phyloP scores from a whole-genome alignment of 2,888 invertebrate genomes.

The Patella depressa region DNA sequence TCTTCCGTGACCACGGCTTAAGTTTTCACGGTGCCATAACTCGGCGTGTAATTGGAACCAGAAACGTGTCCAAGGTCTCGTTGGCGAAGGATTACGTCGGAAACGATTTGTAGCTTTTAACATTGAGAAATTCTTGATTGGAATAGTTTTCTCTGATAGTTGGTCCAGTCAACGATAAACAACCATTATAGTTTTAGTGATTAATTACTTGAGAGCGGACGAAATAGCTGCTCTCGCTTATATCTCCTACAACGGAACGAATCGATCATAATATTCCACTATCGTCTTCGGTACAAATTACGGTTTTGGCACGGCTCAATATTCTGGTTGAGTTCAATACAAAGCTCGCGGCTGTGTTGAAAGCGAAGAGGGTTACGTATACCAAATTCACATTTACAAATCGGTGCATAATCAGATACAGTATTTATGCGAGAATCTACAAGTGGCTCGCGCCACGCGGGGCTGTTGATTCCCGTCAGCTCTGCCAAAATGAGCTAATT shows the following conservation, averaged over 20 bases:
- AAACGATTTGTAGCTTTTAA: slow-evolving; percentile 7
- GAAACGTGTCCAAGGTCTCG: background rate
- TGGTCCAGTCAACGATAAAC: slow-evolving; percentile 7
- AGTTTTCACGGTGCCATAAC: slow-evolving; percentile 1
- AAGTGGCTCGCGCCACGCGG: slow-evolving; percentile 13
- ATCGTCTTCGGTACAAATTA: slow-evolving; percentile 3
- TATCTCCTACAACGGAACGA: slow-evolving; percentile 4
- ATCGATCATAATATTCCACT: slow-evolving; percentile 5
- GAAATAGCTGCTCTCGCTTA: slow-evolving; percentile 2
- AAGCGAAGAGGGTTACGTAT: slow-evolving; percentile 9
- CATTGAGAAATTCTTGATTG: slow-evolving; percentile 7
- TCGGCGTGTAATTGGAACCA: slow-evolving; percentile 10
- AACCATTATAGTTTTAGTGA: slow-evolving; percentile 2
- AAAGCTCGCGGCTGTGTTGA: background rate
- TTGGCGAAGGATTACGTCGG: background rate
- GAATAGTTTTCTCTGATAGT: background rate
- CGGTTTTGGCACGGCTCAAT: slow-evolving; percentile 8
- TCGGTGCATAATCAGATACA: slow-evolving; percentile 12
- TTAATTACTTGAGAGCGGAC: slow-evolving; percentile 6
- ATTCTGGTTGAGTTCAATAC: background rate
- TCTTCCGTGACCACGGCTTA: background rate
- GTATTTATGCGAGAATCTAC: slow-evolving; percentile 12
- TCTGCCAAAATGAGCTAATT: slow-evolving; percentile 11
- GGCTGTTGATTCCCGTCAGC: background rate
- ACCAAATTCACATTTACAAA: slow-evolving; percentile 7